Base-by-base conservation (phyloP, 2,113 vertebrate species). In the Hiodon alosoides region DNA sequence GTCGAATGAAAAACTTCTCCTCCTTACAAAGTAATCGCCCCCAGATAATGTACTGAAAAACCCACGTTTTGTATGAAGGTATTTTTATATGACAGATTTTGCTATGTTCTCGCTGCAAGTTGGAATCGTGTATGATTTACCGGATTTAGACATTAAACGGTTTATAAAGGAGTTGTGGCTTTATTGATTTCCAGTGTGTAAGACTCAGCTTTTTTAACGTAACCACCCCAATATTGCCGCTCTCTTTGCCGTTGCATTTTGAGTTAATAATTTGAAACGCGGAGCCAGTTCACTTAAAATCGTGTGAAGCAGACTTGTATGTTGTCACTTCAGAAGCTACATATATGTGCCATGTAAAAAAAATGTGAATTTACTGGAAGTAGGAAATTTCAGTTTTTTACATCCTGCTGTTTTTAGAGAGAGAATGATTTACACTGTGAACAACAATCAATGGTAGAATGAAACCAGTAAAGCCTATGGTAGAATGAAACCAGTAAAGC, bases 11-110 rank as follows among this genome's bases (percentile, higher is more conserved):
- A 6, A 17, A 64, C 13, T 16, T 4, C 14, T 16, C 16, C 16
- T 16, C 2, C 61, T 16, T 16, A n/a, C 14, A 6, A 7, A 64
- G 61, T 64, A 4, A 16, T 46, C 10, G 17, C 55, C 46, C 55
- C 5, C 70, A 71, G 9, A 69, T 69, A 46, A 71, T 59, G 46
- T 57, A 71, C 47, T 71, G 70, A 60, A 70, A 9, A 50, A 58
- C 70, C 50, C 70, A 71, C 48, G 54, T 71, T 55, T 50, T 31
- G 57, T 59, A 50, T 54, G 70, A 57, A 59, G 57, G 70, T 71
- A 71, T 71, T 71, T 71, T 71, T 71, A 50, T 71, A 71, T 59
- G 54, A 71, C 57, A 71, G 70, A 71, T 71, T 71, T 71, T 71
- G 60, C 57, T 59, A 60, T 60, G 70, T 71, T 59, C 54, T 59